A percentile compares a stretch with the other conserved stretches of the same genome.
These are phyloP conservation scores for Danaus chrysippus DNA, from an alignment of 2,888 invertebrate species.

Conservation along the genomic window DNA sequence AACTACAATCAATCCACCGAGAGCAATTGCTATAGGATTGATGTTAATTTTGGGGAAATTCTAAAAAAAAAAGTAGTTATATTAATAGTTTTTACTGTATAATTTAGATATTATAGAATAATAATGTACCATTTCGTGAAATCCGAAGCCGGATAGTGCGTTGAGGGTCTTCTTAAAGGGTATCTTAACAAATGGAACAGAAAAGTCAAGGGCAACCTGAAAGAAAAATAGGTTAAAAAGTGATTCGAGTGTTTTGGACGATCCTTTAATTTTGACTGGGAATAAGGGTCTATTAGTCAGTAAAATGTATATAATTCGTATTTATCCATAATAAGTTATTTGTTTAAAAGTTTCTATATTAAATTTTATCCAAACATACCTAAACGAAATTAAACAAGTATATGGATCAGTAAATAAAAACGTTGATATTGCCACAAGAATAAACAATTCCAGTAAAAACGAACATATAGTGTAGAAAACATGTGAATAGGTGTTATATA, in stretches of 20 bases:
- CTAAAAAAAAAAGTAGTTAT: slow-evolving; percentile 41
- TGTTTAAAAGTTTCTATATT: too few species aligned
- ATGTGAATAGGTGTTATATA: too few species aligned
- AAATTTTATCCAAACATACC: too few species aligned
- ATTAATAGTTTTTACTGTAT: slow-evolving; percentile 4
- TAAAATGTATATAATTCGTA: too few species aligned
- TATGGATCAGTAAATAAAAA: too few species aligned
- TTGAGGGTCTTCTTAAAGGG: slow-evolving; percentile 78
- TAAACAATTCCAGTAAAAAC: too few species aligned
- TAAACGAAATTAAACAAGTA: too few species aligned
- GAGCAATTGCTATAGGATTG: slow-evolving; percentile 78
- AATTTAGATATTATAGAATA: not conserved
- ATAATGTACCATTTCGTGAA: slow-evolving; percentile 38
- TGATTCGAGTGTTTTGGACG: not conserved
- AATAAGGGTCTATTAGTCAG: too few species aligned
- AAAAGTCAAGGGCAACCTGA: slow-evolving; percentile 82
- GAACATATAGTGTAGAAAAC: too few species aligned
- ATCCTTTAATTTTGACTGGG: too few species aligned
- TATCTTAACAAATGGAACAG: slow-evolving; percentile 83
- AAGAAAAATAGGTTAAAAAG: slow-evolving; percentile 32
- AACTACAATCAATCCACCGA: slow-evolving; percentile 79
- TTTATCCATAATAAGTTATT: too few species aligned
- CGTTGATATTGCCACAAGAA: too few species aligned
- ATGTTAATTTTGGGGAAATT: slow-evolving; percentile 78
- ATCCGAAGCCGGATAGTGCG: slow-evolving; percentile 45